Evolutionary conservation across 2,113 vertebrate species (phyloP).

Genomic region (Callipepla squamata): DNA sequence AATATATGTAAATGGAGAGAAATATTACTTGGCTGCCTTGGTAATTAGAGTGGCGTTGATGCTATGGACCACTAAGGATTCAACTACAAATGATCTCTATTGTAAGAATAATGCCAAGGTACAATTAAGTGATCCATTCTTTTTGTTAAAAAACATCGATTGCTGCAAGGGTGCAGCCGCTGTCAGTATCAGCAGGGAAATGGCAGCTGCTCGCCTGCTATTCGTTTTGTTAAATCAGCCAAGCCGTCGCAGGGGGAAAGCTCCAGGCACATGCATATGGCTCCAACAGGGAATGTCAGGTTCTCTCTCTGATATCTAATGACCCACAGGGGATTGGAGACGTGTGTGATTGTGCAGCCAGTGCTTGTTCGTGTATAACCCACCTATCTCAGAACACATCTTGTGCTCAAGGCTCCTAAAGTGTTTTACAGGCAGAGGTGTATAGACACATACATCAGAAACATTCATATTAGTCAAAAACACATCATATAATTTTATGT

Average conservation of each 20-base stretch:
- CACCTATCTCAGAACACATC: neutral
- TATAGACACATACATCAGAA: neutral
- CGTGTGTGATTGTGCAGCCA: neutral
- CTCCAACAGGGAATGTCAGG: slow-evolving; percentile 10
- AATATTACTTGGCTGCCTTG: slow-evolving; percentile 43
- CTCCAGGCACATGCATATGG: neutral
- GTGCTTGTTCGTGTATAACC: neutral
- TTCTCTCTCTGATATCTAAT: slow-evolving; percentile 34
- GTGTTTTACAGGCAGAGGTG: slow-evolving; percentile 32
- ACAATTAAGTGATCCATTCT: slow-evolving; percentile 13
- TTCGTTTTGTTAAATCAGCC: slow-evolving; percentile 25
- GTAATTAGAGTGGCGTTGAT: slow-evolving; percentile 58
- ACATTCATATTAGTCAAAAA: slow-evolving; percentile 7
- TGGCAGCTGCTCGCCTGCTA: slow-evolving; percentile 30
- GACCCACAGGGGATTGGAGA: neutral
- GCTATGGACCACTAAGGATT: slow-evolving; percentile 42
- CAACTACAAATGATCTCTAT: slow-evolving; percentile 39
- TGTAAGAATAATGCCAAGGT: slow-evolving; percentile 39
- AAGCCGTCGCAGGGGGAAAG: neutral
- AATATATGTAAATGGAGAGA: slow-evolving; percentile 45
- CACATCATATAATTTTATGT: slow-evolving; percentile 30
- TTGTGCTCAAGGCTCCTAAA: slow-evolving; percentile 20
- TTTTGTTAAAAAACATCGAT: slow-evolving; percentile 25
- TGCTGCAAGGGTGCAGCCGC: slow-evolving; percentile 13
- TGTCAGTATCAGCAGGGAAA: neutral